Evolutionary conservation across 2,888 invertebrate species (phyloP), one percentile per base, ranked within the genome.

Genomic region (Rhamnusium bicolor): DNA sequence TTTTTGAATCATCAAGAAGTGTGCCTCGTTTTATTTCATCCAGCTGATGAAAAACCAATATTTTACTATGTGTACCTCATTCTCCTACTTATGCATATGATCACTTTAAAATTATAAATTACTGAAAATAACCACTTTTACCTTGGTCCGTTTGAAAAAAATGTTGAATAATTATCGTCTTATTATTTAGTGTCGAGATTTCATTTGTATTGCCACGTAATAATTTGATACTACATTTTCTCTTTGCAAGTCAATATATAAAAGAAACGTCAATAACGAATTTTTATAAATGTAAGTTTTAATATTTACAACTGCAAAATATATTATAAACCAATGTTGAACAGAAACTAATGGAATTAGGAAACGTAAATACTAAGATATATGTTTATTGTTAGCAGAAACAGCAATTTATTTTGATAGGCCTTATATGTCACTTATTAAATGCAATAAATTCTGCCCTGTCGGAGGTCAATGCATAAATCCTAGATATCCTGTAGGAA

Each of bases 381-480:
- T 65, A 63, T 51, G 51, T 65, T 65, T 65, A 65, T 65, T 14
- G 40, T 65, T 32, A 29, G 32, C 14, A 53, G 51, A 53, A 69
- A 68, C 32, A 29, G 72, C 74, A 69, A 72, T 76, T 74, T 68
- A 70, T 72, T 74, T 72, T 72, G 72, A 74, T 75, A 73, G 70
- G 77, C 70, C 73, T 73, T 77, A 75, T 70, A 73, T 75, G 76
- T 75, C 73, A 75, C 75, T 75, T 78, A 78, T 76, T 78, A 74
- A 76, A 76, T 69, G 76, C 74, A 72, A 76, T 78, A 78, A 78
- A 78, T 78, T 73, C 66, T 58, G 63, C 67, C 69, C 75, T 72
- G 74, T 76, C 78, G 67, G 75, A 75, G 73, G 72, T 71, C 73
- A 73, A 74, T 78, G 75, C 73, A 78, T 78, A 78, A 78, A 78